These are phyloP conservation scores for Mylabris sibirica DNA, from an alignment of 2,888 invertebrate genomes.

Conservation along the genomic window DNA sequence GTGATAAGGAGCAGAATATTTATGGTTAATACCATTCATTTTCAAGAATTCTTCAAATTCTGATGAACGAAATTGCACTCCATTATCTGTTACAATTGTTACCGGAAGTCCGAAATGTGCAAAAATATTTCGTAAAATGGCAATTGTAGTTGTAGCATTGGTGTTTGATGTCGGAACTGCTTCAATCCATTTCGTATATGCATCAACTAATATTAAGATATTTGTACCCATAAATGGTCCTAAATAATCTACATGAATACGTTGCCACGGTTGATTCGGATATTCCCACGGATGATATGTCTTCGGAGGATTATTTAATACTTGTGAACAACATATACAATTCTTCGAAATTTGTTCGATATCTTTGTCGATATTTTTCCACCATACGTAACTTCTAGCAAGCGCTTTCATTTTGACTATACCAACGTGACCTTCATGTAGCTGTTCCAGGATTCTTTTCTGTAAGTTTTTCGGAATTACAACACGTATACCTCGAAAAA, in stretches of 20 bases:
- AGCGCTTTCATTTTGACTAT: slow-evolving; percentile 41
- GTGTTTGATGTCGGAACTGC: slow-evolving; percentile 34
- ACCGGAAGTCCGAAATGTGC: slow-evolving; percentile 10
- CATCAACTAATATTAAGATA: slow-evolving; percentile 36
- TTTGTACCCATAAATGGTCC: slow-evolving; percentile 37
- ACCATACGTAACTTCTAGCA: slow-evolving; percentile 39
- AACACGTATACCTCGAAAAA: slow-evolving; percentile 13
- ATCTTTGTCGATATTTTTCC: slow-evolving; percentile 41
- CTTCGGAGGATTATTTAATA: slow-evolving; percentile 31
- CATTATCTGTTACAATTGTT: slow-evolving; percentile 20
- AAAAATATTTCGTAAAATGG: slow-evolving; percentile 14
- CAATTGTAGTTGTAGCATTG: slow-evolving; percentile 11
- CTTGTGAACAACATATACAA: slow-evolving; percentile 33
- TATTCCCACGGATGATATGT: slow-evolving; percentile 41
- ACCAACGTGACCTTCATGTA: slow-evolving; percentile 15
- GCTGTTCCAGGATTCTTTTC: slow-evolving; percentile 11
- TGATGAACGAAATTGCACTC: too few relatives aligned
- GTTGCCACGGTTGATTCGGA: slow-evolving; percentile 39
- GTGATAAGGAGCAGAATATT: slow-evolving; percentile 26
- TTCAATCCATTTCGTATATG: slow-evolving; percentile 41
- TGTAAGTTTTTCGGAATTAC: slow-evolving; percentile 1
- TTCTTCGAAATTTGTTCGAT: slow-evolving; percentile 37
- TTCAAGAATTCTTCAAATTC: too few relatives aligned
- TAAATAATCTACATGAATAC: slow-evolving; percentile 50
- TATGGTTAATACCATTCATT: slow-evolving; percentile 20